phyloP scores from a whole-genome alignment of 2,113 vertebrate species.

The Hemicordylus capensis region DNA sequence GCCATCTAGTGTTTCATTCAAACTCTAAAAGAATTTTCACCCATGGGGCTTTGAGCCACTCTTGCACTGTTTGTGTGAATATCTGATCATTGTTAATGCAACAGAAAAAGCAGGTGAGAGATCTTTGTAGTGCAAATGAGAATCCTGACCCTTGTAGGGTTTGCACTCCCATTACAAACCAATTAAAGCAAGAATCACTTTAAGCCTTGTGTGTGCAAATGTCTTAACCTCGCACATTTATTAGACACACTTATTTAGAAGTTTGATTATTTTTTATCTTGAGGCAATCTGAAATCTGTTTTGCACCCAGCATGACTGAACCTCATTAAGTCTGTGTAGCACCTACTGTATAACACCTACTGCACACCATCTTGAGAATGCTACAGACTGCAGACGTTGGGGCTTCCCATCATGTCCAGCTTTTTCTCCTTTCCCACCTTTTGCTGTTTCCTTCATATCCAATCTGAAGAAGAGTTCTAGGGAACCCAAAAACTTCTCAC shows the following conservation, averaged over 20 bases:
- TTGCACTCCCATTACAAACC: neutral
- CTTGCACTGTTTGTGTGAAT: neutral
- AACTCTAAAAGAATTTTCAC: neutral
- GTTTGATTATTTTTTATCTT: no score
- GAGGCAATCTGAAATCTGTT: no score
- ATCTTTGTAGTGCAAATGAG: neutral
- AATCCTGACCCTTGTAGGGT: neutral
- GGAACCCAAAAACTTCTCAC: no score
- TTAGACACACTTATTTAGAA: neutral
- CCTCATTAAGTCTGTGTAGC: no score
- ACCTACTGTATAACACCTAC: no score
- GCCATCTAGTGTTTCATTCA: slow-evolving; percentile 14
- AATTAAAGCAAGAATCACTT: neutral
- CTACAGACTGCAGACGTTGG: no score
- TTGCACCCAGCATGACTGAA: no score
- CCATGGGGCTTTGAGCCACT: neutral
- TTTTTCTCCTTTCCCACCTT: no score
- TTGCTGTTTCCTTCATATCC: no score
- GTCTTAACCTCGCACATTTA: neutral
- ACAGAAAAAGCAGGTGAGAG: neutral
- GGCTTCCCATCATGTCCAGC: no score
- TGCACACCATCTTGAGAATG: no score
- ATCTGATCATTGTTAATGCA: neutral
- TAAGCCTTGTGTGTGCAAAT: neutral
- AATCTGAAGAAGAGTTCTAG: no score